Conservation (phyloP, 2,113 vertebrate species). For the Pagrus major region DNA sequence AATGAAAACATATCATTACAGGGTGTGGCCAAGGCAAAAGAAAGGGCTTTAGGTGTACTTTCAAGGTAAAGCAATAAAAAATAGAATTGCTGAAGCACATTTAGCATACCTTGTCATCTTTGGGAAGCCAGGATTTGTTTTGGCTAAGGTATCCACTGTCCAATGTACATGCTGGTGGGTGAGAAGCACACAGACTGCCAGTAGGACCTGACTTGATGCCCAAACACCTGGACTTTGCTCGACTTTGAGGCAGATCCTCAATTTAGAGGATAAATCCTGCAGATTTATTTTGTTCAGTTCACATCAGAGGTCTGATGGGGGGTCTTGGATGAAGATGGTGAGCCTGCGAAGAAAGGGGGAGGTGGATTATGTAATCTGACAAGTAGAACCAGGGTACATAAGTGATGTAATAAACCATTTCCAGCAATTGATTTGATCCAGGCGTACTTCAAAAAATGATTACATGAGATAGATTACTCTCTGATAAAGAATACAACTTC, state of each 20-base stretch:
- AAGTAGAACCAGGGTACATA: conserved; percentile 33
- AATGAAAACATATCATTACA: background rate
- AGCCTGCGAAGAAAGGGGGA: conserved; percentile 71
- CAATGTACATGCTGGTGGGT: conserved; percentile 77
- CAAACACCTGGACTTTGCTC: conserved; percentile 41
- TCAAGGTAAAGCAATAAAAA: background rate
- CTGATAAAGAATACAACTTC: conserved; percentile 43
- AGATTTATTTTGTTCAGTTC: conserved; percentile 49
- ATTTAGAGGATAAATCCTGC: conserved; percentile 46
- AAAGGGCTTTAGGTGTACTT: background rate
- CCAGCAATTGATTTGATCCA: conserved; percentile 7
- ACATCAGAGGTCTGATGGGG: conserved; percentile 68
- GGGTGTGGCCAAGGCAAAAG: conserved; percentile 23
- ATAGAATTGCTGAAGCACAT: background rate
- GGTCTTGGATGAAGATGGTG: conserved; percentile 43
- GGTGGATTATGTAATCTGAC: conserved; percentile 76
- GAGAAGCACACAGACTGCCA: conserved; percentile 73
- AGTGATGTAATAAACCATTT: conserved; percentile 13
- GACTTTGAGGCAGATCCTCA: conserved; percentile 43
- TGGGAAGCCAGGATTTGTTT: conserved; percentile 77
- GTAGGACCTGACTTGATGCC: conserved; percentile 68
- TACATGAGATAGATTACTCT: conserved; percentile 3
- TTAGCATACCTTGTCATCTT: conserved; percentile 82
- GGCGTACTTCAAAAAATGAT: background rate
- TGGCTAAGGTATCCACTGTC: conserved; percentile 80